Percentiles rank a stretch among this genome's conserved stretches.
phyloP scores from a whole-genome alignment of 2,888 invertebrate species.

The Trachelus troglodyta region DNA sequence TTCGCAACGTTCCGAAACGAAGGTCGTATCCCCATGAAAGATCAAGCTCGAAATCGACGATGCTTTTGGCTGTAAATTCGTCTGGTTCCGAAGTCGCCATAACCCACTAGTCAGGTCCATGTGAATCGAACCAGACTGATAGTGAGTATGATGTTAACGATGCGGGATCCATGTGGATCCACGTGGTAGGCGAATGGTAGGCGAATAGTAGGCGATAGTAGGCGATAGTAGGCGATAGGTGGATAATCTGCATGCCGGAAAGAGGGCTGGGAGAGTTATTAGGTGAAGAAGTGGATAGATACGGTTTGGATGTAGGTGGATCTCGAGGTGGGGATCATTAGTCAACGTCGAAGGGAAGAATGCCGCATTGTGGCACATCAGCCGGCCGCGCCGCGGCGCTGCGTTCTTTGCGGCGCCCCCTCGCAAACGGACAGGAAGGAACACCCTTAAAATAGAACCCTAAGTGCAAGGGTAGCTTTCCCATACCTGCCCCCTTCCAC shows the following conservation, averaged over 20 bases:
- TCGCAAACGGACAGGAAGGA: conserved; percentile 39
- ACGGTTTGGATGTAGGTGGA: conserved; percentile 28
- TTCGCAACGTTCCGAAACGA: too few species aligned
- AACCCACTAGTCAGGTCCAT: not conserved
- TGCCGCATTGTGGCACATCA: conserved; percentile 47
- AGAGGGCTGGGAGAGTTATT: conserved; percentile 11
- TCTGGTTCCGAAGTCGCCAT: too few species aligned
- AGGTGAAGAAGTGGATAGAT: conserved; percentile 16
- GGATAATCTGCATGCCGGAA: not conserved
- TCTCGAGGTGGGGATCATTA: conserved; percentile 43
- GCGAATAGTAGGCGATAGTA: not conserved
- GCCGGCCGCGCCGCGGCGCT: conserved; percentile 26
- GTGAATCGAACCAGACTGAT: not conserved
- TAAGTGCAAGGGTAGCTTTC: conserved; percentile 39
- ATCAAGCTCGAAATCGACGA: too few species aligned
- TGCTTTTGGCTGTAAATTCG: too few species aligned
- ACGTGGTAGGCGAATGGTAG: not conserved
- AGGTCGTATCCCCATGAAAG: too few species aligned
- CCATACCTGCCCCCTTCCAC: not conserved
- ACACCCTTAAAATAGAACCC: conserved; percentile 46
- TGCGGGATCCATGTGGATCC: not conserved
- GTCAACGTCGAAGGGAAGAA: conserved; percentile 56
- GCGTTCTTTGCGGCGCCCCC: conserved; percentile 13
- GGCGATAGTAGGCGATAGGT: not conserved
- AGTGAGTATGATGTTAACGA: not conserved